Evolutionary conservation across 2,888 invertebrate species (phyloP).

Genomic region (Acheta domesticus): DNA sequence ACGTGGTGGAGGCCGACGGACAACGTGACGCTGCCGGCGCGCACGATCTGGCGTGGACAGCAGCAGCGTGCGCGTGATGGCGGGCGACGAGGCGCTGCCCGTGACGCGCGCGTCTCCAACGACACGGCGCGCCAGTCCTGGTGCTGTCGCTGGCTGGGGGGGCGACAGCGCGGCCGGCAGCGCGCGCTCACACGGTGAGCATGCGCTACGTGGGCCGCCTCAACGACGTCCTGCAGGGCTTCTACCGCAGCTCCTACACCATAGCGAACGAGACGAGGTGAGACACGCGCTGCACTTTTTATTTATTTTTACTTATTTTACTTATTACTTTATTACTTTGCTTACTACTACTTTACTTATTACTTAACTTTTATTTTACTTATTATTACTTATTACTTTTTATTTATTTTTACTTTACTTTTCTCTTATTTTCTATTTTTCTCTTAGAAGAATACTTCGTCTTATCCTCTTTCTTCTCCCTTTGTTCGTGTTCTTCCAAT

Average conservation of each 20-base stretch:
- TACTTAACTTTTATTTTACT: too few relatives aligned
- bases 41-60: slow-evolving; percentile 62
- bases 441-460: too few relatives aligned
- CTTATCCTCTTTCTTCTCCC: too few relatives aligned
- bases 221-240: slow-evolving; percentile 49
- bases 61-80: slow-evolving; percentile 52
- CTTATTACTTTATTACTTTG: too few relatives aligned
- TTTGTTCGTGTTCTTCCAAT: too few relatives aligned
- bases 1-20: slow-evolving; percentile 59
- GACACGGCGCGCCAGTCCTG: slow-evolving; percentile 63
- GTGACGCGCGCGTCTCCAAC: slow-evolving; percentile 46
- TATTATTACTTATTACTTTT: too few relatives aligned
- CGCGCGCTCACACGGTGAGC: too few relatives aligned
- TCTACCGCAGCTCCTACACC: slow-evolving; percentile 59
- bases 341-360: too few relatives aligned
- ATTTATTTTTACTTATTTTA: too few relatives aligned
- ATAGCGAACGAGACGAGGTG: slow-evolving; percentile 40
- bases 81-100: slow-evolving; percentile 39
- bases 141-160: slow-evolving; percentile 50
- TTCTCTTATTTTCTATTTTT: too few relatives aligned
- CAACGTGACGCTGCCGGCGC: slow-evolving; percentile 73
- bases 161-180: slow-evolving; percentile 41
- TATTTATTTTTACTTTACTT: too few relatives aligned
- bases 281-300: neutral
- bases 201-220: slow-evolving; percentile 47